Evolutionary conservation across 1,140 invertebrate species (phyloP), one percentile per base, ranked within the genome.

Genomic region (Bombus polaris): DNA sequence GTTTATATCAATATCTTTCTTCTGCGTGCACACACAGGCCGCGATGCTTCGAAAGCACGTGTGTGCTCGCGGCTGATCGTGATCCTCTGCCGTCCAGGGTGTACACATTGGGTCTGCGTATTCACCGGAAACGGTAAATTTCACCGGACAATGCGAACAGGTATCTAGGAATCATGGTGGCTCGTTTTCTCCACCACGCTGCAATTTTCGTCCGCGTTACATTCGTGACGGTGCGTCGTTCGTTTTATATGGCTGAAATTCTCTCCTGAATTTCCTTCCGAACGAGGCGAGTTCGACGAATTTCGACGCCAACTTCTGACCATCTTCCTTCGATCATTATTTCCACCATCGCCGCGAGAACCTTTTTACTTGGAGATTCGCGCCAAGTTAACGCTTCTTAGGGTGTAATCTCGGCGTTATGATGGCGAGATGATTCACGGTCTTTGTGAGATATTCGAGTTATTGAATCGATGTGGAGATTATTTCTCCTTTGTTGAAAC

Each of bases 1-100:
- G 94, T 95, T 95, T 95, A 95, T 95, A 95, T 95, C 94, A 95
- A 95, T 95, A 95, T 94, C 94, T 93, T 91, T 91, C 83, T 89
- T 90, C 92, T 91, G 87, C 89, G 70, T 83, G 65, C 86, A 44
- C 80, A 74, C 68, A 59, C 72, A 32, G 22, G 15, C 35, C 59
- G 32, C 25, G 44, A 28, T 80, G 39, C 37, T 9, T 47, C 22
- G 28, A 12, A 28, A 70, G 37, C 87, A 70, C 87, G 83, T 88
- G 87, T 74, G 72, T 82, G 53, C 53, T 86, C 68, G 82, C 57
- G 81, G 73, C 44, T 12, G 44, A 83, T 77, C 81, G 37, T 42
- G 81, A 83, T 83, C 8, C 79, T 32, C 35, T 22, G 47, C 47
- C 18, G 18, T 53, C 47, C 47, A 53, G 18, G 47, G 47, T 53